Percentiles rank a stretch among this genome's conserved stretches.
These are phyloP conservation scores for Papilio demoleus DNA, from an alignment of 2,888 invertebrate genomes.

Conservation along the genomic window DNA sequence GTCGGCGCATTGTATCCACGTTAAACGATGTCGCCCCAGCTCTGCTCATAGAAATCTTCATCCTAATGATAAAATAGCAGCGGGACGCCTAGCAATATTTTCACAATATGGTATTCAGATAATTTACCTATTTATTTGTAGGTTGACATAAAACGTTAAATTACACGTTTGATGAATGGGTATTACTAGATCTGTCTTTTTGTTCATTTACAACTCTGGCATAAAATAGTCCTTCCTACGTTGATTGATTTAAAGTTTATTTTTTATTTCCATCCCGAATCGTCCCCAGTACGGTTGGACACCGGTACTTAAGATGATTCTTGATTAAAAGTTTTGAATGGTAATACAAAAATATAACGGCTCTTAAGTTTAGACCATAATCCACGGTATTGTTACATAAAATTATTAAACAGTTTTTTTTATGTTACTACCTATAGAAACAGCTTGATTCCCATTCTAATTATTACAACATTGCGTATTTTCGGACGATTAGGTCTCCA, in stretches of 20 bases:
- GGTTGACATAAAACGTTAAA: slow-evolving; percentile 54
- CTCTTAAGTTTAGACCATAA: not conserved
- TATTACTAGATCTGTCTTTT: slow-evolving; percentile 34
- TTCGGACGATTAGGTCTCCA: slow-evolving; percentile 42
- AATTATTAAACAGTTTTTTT: slow-evolving; percentile 2
- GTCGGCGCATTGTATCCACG: slow-evolving; percentile 69
- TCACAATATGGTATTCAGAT: slow-evolving; percentile 73
- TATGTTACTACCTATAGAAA: not conserved
- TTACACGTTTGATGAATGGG: slow-evolving; percentile 58
- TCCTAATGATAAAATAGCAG: slow-evolving; percentile 79
- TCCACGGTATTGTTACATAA: slow-evolving; percentile 20
- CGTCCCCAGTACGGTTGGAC: no score
- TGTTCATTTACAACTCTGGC: slow-evolving; percentile 6
- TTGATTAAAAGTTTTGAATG: not conserved
- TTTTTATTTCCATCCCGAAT: not conserved
- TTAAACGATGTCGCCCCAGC: slow-evolving; percentile 71
- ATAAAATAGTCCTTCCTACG: slow-evolving; percentile 14
- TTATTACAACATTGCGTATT: slow-evolving; percentile 35
- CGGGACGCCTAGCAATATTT: slow-evolving; percentile 75
- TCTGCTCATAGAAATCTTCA: slow-evolving; percentile 63
- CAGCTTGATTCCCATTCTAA: not conserved
- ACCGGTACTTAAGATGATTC: not conserved
- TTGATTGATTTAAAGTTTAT: not conserved
- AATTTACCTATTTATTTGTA: slow-evolving; percentile 59
- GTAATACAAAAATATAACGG: not conserved